Conservation (phyloP, 2,113 vertebrate species). For the Hymenochirus boettgeri region DNA sequence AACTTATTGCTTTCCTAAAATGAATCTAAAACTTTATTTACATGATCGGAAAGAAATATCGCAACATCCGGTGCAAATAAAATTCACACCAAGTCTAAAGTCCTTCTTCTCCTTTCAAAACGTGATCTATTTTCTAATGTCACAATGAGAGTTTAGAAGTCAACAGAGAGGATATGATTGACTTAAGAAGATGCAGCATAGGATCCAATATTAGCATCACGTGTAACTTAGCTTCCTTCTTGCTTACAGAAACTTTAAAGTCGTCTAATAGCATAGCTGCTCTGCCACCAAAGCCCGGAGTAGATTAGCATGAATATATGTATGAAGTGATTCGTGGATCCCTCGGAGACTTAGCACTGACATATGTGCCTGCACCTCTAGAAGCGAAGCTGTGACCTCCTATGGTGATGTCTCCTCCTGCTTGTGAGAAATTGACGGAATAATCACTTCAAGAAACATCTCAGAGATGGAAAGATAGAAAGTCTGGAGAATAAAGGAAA, state of each 20-base stretch:
- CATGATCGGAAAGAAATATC: no score
- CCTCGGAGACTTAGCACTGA: slow-evolving; percentile 22
- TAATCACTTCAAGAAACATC: slow-evolving; percentile 31
- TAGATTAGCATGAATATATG: slow-evolving; percentile 38
- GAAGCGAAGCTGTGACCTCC: slow-evolving; percentile 28
- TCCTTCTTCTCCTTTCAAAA: not conserved
- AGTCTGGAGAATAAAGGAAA: slow-evolving; percentile 17
- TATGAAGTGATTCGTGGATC: slow-evolving; percentile 37
- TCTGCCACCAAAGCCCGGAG: not conserved
- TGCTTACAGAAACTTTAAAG: not conserved
- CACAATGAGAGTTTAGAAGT: not conserved
- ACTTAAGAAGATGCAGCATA: slow-evolving; percentile 1
- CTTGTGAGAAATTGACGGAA: slow-evolving; percentile 21
- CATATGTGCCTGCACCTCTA: slow-evolving; percentile 33
- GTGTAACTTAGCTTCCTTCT: not conserved
- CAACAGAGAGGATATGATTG: not conserved
- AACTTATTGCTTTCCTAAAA: no score
- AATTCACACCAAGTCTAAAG: not conserved
- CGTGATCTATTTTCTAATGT: not conserved
- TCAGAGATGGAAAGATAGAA: slow-evolving; percentile 9
- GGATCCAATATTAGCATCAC: not conserved
- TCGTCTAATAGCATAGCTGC: not conserved
- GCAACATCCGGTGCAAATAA: no score
- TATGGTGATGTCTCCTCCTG: slow-evolving; percentile 11
- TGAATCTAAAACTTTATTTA: no score